These are phyloP conservation scores for Lepilemur septentrionalis DNA, from an alignment of 2,797 vertebrate genomes.

Conservation along the genomic window DNA sequence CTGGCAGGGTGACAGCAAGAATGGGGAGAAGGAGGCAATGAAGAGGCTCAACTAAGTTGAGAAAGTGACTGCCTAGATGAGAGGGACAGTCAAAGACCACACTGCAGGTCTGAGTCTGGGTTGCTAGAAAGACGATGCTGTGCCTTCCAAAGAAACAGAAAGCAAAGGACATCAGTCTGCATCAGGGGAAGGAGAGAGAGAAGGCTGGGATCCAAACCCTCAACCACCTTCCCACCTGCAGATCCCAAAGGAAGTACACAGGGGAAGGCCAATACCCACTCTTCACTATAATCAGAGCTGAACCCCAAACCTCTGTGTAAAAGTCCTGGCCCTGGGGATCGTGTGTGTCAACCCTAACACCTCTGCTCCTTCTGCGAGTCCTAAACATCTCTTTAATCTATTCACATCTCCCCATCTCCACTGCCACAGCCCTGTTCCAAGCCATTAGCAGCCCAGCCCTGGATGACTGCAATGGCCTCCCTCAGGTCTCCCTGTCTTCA, in stretches of 20 bases:
- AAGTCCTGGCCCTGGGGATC: background rate
- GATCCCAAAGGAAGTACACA: background rate
- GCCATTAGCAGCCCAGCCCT: background rate
- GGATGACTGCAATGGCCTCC: background rate
- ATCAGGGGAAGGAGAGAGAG: background rate
- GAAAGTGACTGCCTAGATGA: background rate
- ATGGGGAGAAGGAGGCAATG: background rate
- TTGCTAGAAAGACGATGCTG: background rate
- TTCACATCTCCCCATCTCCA: background rate
- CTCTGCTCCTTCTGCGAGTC: background rate
- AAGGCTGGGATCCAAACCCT: background rate
- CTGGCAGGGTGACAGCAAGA: background rate
- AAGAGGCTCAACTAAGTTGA: background rate
- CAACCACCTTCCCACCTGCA: background rate
- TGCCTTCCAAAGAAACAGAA: background rate
- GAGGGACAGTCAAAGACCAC: background rate
- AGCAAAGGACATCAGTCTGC: background rate
- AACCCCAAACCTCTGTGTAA: background rate
- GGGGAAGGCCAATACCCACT: background rate
- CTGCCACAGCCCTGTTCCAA: background rate
- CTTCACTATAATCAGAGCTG: background rate
- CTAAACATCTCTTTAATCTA: background rate
- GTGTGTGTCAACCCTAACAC: rapidly evolving
- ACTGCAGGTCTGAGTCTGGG: background rate
- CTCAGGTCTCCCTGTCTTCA: background rate